Percentiles rank a stretch among this genome's conserved stretches.
Conservation (phyloP, 1,140 invertebrate genomes). For the Mercenaria mercenaria region DNA sequence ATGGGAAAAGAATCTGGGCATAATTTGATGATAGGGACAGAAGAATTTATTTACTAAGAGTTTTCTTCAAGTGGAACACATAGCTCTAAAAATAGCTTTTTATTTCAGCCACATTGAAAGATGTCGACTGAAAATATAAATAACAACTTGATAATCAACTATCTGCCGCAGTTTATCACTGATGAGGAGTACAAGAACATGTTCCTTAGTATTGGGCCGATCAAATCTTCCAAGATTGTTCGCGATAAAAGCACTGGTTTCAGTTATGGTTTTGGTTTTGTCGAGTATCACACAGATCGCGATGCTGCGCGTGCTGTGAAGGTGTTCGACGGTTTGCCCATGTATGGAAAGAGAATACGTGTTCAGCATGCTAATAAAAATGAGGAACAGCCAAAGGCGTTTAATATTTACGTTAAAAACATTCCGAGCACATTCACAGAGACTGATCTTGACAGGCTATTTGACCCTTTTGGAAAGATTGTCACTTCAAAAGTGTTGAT, state of each 20-base stretch:
- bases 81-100: no score
- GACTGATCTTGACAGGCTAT: constrained; percentile 93
- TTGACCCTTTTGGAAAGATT: constrained; percentile 94
- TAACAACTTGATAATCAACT: constrained; percentile 97
- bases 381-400: constrained; percentile 96
- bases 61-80: no score
- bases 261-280: constrained; percentile 97
- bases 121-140: constrained; percentile 59
- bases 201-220: constrained; percentile 90
- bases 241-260: constrained; percentile 92
- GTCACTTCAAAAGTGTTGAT: constrained; percentile 95
- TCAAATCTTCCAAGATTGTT: constrained; percentile 96
- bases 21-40: no score
- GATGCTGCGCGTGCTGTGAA: constrained; percentile 94
- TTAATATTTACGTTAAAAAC: constrained; percentile 97
- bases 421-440: constrained; percentile 90
- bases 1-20: no score
- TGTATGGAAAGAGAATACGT: constrained; percentile 94
- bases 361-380: constrained; percentile 97
- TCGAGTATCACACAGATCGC: constrained; percentile 94
- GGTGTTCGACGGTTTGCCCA: constrained; percentile 94
- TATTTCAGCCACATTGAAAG: constrained; percentile 20
- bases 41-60: no score
- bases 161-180: constrained; percentile 96
- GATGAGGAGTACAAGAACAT: constrained; percentile 95